Evolutionary conservation across 2,113 vertebrate species (phyloP).

Genomic region (Tychaedon coryphoeus): DNA sequence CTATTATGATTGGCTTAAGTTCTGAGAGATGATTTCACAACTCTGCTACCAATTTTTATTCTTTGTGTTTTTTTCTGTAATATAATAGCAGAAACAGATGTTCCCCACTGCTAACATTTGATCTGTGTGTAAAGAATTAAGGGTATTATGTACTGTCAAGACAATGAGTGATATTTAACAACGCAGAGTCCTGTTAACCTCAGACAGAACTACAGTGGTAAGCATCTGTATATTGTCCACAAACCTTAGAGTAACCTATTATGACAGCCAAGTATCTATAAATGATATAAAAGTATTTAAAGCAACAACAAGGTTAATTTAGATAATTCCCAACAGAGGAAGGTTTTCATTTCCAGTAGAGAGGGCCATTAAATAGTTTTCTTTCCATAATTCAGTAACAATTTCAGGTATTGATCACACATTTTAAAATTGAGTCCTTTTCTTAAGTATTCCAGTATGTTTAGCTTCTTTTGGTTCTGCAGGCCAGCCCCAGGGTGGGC

Average conservation of each 20-base stretch:
- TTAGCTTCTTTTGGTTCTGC: background rate
- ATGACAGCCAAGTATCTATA: background rate
- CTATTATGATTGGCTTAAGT: background rate
- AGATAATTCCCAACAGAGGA: background rate
- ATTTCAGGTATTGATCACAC: background rate
- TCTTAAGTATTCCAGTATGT: background rate
- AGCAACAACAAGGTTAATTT: background rate
- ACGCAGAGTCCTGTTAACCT: background rate
- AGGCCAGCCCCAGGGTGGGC: background rate
- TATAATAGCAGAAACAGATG: slow-evolving; percentile 26
- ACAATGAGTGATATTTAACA: slow-evolving; percentile 3
- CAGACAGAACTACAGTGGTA: background rate
- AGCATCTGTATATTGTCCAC: background rate
- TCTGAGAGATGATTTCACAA: background rate
- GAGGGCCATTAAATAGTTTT: background rate
- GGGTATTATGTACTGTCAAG: background rate
- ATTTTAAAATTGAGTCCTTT: background rate
- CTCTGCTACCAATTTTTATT: background rate
- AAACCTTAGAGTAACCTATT: background rate
- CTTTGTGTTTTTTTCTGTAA: background rate
- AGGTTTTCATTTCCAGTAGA: background rate
- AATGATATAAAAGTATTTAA: background rate
- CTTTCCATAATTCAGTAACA: background rate
- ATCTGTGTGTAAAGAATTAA: slow-evolving; percentile 26
- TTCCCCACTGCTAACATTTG: background rate